Evolutionary conservation across 2,113 vertebrate species (phyloP), one percentile per base, ranked within the genome.

Genomic region (Eublepharis macularius): DNA sequence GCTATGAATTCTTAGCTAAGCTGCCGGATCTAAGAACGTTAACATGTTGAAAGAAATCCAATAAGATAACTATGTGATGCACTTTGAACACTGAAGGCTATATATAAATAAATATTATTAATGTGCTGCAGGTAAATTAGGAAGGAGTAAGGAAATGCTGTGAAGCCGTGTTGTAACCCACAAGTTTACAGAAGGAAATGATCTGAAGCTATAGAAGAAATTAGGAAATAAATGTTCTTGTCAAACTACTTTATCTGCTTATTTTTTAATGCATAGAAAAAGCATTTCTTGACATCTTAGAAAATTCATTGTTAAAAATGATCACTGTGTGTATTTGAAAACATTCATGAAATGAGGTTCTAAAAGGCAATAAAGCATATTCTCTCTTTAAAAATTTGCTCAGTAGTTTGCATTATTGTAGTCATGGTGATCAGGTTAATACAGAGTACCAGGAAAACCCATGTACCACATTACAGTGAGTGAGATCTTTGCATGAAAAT

Each of bases 381-480:
- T 73, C 76, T 45, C 45, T 0, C 0, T 0, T 2, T 66, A 26
- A 68, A 76, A 21, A 66, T 21, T 43, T 8, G 36, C 4, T 10
- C 0, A 79, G 70, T 41, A 19, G 24, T 49, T 72, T 41, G 12
- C 41, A 41, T 82, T 76, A 34, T 82, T 57, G 76, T 4, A 4
- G 12, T 79, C 54, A 65, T 65, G 8, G 57, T 43, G 29, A 14
- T 16, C 43, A 80, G 60, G 41, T 12, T 29, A 63, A 79, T 63
- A 4, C 21, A 39, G 24, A 63, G 26, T 32, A 41, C 39, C 39
- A 65, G 24, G 24, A 41, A 43, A 79, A 41, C 24, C 63, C 39
- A 43, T 26, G 1, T 4, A 9, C n/a, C 19, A 21, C 2, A 13
- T n/a, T 76, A 34, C 32, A 78, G 19, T 34, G 39, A 60, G 34